Base-by-base conservation (phyloP, 2,888 invertebrate species). In the Ennomos fuscantarius region DNA sequence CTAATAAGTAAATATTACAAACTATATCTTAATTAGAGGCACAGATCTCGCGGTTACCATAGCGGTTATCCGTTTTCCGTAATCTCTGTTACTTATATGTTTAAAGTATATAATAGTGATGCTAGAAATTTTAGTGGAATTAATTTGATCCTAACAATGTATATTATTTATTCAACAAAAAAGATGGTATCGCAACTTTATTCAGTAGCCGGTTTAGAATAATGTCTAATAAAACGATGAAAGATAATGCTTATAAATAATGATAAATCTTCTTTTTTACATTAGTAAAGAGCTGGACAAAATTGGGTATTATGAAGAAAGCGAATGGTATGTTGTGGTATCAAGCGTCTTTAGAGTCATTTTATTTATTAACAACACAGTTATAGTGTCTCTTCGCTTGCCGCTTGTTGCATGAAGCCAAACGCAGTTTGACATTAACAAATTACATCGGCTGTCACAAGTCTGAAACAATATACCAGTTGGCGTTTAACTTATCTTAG, bases 391-490 rank as follows among this genome's bases (percentile, higher is more conserved):
- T 3, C 24, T 24, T 56, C 50, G 50, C 41, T 68, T 69, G 73
- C 73, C 73, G 68, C 62, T 66, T 67, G 72, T 66, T 54, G 59
- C 62, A 24, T 24, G 24, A 24, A 42, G 51, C 48, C 74, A 70
- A 75, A 76, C 78, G 71, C 74, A 74, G 74, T 60, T 70, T 87
- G 91, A 91, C 91, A 78, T 84, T 89, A 87, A 91, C 91, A 90
- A 91, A 91, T 90, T 89, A 90, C 89, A 85, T 82, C 75, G 86
- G 74, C 87, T 86, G 89, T 88, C 87, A 86, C 82, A 85, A 86
- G 84, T 87, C 81, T 87, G 89, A 91, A 90, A 91, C 91, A 90
- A 91, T 91, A 89, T 89, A 89, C 87, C 84, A 84, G 86, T 86
- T 85, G 86, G 84, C 87, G 91, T 90, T 91, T 90, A 89, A 87